Conservation (phyloP, 1,140 invertebrate species). For the Aphaenogaster ashmeadi region DNA sequence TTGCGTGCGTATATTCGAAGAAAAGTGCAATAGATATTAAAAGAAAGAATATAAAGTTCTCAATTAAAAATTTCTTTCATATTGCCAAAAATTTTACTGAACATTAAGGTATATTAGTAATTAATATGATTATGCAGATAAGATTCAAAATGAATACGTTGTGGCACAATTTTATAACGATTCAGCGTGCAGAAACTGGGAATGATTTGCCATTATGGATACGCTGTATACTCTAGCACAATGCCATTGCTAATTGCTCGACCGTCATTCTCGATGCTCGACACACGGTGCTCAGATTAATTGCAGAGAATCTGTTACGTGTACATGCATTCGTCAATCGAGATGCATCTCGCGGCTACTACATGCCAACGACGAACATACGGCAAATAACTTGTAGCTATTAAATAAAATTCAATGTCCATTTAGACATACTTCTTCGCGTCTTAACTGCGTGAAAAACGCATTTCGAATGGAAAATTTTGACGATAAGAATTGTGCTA, state of each 20-base stretch:
- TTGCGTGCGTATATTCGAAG: not conserved
- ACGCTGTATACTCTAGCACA: slow-evolving; percentile 37
- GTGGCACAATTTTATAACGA: not conserved
- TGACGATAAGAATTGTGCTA: not conserved
- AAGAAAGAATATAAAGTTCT: not conserved
- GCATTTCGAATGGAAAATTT: not conserved
- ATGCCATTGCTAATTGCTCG: slow-evolving; percentile 69
- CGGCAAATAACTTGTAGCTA: slow-evolving; percentile 23
- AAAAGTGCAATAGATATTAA: not conserved
- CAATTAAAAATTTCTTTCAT: not conserved
- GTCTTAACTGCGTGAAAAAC: not conserved
- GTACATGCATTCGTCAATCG: slow-evolving; percentile 56
- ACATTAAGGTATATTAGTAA: not conserved
- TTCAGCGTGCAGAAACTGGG: not conserved
- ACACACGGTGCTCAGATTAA: slow-evolving; percentile 71
- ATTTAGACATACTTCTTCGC: not conserved
- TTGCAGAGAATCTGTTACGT: slow-evolving; percentile 72
- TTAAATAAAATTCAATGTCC: slow-evolving; percentile 18
- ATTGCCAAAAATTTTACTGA: not conserved
- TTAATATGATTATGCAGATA: not conserved
- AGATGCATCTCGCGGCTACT: slow-evolving; percentile 49
- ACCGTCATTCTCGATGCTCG: slow-evolving; percentile 60
- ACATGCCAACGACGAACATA: slow-evolving; percentile 22
- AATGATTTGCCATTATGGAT: slow-evolving; percentile 62
- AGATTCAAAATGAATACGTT: not conserved